phyloP scores from a whole-genome alignment of 64 coral and sea anemone species.

The Stichodactyla helianthus region DNA sequence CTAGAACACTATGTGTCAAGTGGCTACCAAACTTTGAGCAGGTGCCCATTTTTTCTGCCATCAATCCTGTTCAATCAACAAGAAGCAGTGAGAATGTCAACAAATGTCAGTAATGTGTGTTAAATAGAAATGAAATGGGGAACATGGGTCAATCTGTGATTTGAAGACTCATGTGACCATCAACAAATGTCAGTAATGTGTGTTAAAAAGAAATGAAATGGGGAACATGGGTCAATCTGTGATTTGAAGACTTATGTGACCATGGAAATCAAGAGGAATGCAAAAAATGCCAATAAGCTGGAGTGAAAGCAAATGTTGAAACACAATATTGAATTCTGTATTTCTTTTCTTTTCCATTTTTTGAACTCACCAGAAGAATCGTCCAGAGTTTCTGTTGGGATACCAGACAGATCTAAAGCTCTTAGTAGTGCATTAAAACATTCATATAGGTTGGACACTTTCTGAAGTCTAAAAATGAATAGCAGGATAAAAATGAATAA shows the following conservation, averaged over 20 bases:
- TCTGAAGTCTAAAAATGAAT: conserved; percentile 39
- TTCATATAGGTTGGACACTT: conserved; percentile 20
- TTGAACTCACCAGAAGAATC: background rate
- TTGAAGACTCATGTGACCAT: no score
- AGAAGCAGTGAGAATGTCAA: background rate
- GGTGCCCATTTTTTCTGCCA: background rate
- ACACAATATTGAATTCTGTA: no score
- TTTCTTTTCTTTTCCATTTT: no score
- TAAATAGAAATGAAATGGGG: no score
- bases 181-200: no score
- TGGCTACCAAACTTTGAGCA: background rate
- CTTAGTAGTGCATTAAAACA: conserved; percentile 26
- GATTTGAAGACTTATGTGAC: no score
- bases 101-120: background rate
- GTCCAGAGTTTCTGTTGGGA: background rate
- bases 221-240: no score
- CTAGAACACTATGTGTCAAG: background rate
- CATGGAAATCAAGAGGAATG: no score
- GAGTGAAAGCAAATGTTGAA: no score
- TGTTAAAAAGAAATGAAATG: no score
- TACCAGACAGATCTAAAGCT: conserved; percentile 26
- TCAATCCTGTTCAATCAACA: background rate
- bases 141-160: no score
- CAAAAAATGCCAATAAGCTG: no score
- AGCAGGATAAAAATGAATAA: background rate